These are phyloP conservation scores for Nemapogon koenigi DNA, from an alignment of 2,888 invertebrate species.

Conservation along the genomic window DNA sequence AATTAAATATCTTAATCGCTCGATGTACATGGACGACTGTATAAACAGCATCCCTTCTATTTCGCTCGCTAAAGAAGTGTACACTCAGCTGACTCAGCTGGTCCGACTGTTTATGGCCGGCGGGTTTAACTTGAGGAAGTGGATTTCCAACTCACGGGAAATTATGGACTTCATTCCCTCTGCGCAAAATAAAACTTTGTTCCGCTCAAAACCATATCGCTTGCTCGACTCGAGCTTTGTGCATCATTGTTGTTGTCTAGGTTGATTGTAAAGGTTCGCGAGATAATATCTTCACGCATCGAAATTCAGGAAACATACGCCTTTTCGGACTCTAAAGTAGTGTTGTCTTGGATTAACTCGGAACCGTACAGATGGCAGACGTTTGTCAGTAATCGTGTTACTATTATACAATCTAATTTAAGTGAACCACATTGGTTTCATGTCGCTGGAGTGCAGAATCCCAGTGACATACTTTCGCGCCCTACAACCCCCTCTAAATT, in stretches of 20 bases:
- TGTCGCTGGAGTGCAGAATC: conserved; percentile 13
- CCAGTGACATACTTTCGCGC: conserved; percentile 12
- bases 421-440: conserved; percentile 10
- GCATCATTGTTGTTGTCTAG: conserved; percentile 8
- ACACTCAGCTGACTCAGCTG: no score
- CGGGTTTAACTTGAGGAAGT: conserved; percentile 15
- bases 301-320: conserved; percentile 10
- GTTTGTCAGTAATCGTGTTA: conserved; percentile 14
- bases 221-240: conserved; percentile 13
- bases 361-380: conserved; percentile 11
- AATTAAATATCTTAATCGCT: neutral
- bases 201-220: conserved; percentile 7
- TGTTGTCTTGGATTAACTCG: conserved; percentile 16
- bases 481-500: conserved; percentile 9
- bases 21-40: conserved; percentile 15
- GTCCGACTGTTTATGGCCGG: conserved; percentile 14
- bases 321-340: conserved; percentile 14
- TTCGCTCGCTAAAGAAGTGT: neutral
- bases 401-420: conserved; percentile 10
- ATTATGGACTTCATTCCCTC: conserved; percentile 6
- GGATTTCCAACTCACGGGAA: conserved; percentile 9
- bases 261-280: neutral
- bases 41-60: conserved; percentile 4
- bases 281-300: conserved; percentile 7
- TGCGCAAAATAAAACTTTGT: conserved; percentile 4